Conservation (phyloP, 2,888 invertebrate species). For the Monopis laevigella region DNA sequence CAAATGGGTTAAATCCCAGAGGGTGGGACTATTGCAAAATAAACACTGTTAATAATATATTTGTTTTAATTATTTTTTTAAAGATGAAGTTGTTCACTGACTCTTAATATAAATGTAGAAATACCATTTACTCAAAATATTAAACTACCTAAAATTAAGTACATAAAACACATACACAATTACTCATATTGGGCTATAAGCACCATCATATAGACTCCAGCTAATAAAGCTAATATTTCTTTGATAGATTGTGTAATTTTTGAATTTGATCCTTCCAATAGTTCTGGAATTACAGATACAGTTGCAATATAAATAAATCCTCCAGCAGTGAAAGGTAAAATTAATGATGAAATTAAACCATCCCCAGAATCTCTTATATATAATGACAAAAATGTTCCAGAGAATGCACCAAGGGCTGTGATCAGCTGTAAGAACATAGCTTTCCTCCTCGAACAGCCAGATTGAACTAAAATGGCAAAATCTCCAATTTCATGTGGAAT, state of each 20-base stretch:
- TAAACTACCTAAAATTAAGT: background rate
- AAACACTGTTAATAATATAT: too few relatives aligned
- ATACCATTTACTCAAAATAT: too few relatives aligned
- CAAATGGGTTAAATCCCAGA: too few relatives aligned
- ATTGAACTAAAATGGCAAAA: constrained; percentile 97
- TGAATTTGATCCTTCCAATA: constrained; percentile 86
- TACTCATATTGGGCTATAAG: constrained; percentile 80
- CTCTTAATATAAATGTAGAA: too few relatives aligned
- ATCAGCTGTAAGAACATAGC: constrained; percentile 94
- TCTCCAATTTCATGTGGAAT: constrained; percentile 99
- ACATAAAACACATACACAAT: constrained; percentile 3
- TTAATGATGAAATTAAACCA: constrained; percentile 83
- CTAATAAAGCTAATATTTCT: constrained; percentile 87
- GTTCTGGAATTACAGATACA: constrained; percentile 97
- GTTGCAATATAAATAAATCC: constrained; percentile 99
- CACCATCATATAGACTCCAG: constrained; percentile 96
- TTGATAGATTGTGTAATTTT: constrained; percentile 89
- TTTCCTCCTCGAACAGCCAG: constrained; percentile 92
- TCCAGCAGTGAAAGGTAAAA: constrained; percentile 97
- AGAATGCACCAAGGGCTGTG: constrained; percentile 94
- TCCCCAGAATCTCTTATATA: constrained; percentile 77
- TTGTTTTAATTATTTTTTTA: too few relatives aligned
- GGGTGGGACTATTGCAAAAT: too few relatives aligned
- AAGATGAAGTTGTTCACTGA: too few relatives aligned
- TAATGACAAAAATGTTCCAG: constrained; percentile 91